phyloP scores from a whole-genome alignment of 2,113 vertebrate genomes.

The Cisticola juncidis region DNA sequence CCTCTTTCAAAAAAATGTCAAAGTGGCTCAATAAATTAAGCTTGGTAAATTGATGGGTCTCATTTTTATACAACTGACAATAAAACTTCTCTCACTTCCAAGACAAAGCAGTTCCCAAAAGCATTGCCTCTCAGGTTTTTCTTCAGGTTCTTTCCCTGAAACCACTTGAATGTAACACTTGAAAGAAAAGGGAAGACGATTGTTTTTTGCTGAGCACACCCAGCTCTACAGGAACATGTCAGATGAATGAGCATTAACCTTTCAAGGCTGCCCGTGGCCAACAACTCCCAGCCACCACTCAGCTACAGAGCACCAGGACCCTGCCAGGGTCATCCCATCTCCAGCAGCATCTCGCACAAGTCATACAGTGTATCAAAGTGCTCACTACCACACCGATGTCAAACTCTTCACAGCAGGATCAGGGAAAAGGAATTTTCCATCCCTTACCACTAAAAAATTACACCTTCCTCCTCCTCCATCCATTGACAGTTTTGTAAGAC shows the following conservation, averaged over 20 bases:
- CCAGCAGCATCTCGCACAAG: background rate
- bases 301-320: accelerated
- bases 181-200: background rate
- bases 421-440: background rate
- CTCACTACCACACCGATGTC: background rate
- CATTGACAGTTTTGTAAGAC: background rate
- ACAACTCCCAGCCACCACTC: background rate
- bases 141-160: background rate
- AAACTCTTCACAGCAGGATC: background rate
- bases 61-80: background rate
- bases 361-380: accelerated
- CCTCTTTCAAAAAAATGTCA: background rate
- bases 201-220: background rate
- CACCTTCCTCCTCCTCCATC: background rate
- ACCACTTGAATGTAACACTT: background rate
- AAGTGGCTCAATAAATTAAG: background rate
- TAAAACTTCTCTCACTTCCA: background rate
- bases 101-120: background rate
- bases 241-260: background rate
- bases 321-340: background rate
- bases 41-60: background rate
- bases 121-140: background rate
- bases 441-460: background rate
- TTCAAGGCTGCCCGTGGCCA: background rate
- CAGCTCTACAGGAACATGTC: background rate